Conservation (phyloP, 2,797 vertebrate genomes). For the Eulemur rubriventer region DNA sequence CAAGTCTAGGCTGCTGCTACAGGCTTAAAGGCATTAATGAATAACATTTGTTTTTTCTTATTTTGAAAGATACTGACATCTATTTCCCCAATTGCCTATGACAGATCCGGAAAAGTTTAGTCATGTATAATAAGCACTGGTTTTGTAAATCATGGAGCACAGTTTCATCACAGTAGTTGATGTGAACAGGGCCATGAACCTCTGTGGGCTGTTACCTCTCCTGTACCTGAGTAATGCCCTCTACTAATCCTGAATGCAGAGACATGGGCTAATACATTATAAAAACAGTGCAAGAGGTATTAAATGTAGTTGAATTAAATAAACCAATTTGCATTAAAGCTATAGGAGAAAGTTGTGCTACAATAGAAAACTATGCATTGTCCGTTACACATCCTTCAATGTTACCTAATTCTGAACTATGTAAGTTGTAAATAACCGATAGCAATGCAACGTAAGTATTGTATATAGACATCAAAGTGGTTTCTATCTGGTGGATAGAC, state of each 20-base stretch:
- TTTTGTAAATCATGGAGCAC: not conserved
- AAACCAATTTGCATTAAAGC: not conserved
- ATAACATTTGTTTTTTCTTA: not conserved
- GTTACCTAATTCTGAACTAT: not conserved
- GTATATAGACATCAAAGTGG: not conserved
- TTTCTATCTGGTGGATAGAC: not conserved
- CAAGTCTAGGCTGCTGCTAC: not conserved
- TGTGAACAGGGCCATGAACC: not conserved
- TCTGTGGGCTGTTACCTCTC: not conserved
- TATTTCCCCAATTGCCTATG: not conserved
- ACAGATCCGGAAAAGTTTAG: not conserved
- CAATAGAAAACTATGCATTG: not conserved
- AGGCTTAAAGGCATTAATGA: not conserved
- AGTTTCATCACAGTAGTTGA: not conserved
- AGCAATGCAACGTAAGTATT: not conserved
- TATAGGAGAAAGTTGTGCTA: not conserved
- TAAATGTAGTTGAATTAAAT: not conserved
- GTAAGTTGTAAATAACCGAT: not conserved
- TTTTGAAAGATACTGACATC: not conserved
- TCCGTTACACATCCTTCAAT: not conserved
- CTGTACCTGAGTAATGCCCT: not conserved
- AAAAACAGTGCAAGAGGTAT: not conserved
- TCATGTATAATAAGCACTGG: not conserved
- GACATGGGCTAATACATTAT: not conserved
- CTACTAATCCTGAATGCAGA: not conserved